Conservation (phyloP, 2,797 vertebrate species). For the Amphiprion clarkii region DNA sequence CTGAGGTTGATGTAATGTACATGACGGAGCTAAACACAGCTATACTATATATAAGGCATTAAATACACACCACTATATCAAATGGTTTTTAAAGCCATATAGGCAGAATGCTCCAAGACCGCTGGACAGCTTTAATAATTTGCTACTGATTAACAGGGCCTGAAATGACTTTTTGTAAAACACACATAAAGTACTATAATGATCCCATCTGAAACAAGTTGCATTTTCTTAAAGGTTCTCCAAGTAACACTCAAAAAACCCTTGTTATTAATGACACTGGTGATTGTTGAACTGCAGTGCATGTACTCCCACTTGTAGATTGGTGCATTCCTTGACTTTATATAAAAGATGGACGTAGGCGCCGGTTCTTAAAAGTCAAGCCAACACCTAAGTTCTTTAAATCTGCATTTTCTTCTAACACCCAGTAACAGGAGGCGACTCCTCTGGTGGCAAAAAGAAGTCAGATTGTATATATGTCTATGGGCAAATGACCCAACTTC, state of each 20-base stretch:
- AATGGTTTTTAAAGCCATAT: slow-evolving; percentile 28
- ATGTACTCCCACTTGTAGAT: no score
- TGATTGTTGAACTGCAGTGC: no score
- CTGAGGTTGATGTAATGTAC: slow-evolving; percentile 65
- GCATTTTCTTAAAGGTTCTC: not conserved
- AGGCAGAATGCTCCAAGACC: slow-evolving; percentile 7
- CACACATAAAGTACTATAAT: not conserved
- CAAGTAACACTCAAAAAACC: not conserved
- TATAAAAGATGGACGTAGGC: no score
- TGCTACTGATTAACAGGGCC: slow-evolving; percentile 15
- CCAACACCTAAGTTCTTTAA: no score
- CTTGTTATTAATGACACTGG: no score
- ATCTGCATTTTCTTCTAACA: no score
- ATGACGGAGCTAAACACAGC: slow-evolving; percentile 53
- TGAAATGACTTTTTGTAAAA: slow-evolving; percentile 13
- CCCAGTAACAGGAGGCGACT: no score
- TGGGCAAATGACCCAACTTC: no score
- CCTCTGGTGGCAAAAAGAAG: no score
- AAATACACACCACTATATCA: slow-evolving; percentile 15
- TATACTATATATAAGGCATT: slow-evolving; percentile 28
- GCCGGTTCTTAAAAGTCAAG: no score
- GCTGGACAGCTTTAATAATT: slow-evolving; percentile 14
- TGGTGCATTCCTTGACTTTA: no score
- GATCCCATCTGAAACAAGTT: slow-evolving; percentile 1
- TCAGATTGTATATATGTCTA: no score